Evolutionary conservation across 2,888 invertebrate genomes (phyloP), one percentile per base, ranked within the genome.

Genomic region (Latrodectus hesperus): DNA sequence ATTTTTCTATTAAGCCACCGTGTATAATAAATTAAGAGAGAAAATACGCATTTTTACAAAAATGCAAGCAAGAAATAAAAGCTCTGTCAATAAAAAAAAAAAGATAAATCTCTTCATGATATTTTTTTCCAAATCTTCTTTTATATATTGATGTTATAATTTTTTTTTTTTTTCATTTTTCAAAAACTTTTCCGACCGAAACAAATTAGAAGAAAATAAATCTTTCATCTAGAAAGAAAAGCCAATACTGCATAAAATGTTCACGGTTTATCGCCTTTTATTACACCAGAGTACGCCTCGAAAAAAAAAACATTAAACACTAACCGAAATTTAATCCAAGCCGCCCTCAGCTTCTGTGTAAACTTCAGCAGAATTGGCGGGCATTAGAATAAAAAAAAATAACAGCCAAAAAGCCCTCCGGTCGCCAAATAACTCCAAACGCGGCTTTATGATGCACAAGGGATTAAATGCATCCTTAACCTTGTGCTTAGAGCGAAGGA

Each of bases 361-460:
- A 77, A 77, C 77, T 76, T 65, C 76, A 60, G 65, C 49, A 68
- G 60, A 73, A 68, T 22, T 70, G 77, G 68, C 52, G 51, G 52
- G 12, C 26, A 26, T 26, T 26, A 16, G 9, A 52, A 17, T 65
- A 76, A 72, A 72, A 71, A 71, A 71, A 51, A 9, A 72, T 12
- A 72, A 49, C 76, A 49, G 17, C 38, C 76, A 76, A 22, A 26
- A 14, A 77, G 53, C 17, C 77, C 14, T 68, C 77, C 49, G 22
- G 68, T 67, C 67, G 14, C 38, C 9, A 67, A 77, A 67, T 67
- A 77, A 77, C 67, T 77, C 52, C 14, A 11, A 77, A 68, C 51
- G 51, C 77, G n/a, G 26, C 77, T 77, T 77, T 77, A 38, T 17
- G 68, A 16, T 68, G 5, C 17, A 26, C 68, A 67, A 68, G 77